phyloP scores from a whole-genome alignment of 2,888 invertebrate genomes.

The Poecilobothrus nobilitatus region DNA sequence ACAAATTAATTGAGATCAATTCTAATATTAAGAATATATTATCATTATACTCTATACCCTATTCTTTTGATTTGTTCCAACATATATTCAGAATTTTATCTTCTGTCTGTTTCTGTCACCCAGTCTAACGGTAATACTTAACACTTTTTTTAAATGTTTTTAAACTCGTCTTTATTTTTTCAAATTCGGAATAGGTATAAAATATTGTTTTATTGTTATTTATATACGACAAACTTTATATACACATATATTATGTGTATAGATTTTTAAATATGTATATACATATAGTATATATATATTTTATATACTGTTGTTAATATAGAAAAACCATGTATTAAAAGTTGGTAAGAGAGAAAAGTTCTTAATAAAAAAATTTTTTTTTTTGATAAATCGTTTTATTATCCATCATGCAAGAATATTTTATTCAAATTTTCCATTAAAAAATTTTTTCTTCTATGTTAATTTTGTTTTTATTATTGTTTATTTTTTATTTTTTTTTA shows the following conservation, averaged over 20 bases:
- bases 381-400: conserved; percentile 6
- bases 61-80: no score
- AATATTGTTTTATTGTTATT: background rate
- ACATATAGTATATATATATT: no score
- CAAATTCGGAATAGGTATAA: no score
- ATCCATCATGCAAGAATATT: conserved; percentile 4
- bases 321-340: background rate
- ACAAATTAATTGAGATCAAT: no score
- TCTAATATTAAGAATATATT: no score
- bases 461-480: background rate
- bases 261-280: no score
- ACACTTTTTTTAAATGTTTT: no score
- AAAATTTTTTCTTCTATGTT: background rate
- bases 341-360: background rate
- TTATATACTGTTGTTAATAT: background rate
- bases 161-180: no score
- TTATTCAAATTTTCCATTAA: conserved; percentile 3
- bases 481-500: background rate
- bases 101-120: no score
- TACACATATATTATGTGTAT: background rate
- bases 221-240: background rate
- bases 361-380: background rate
- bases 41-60: no score
- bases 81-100: no score
- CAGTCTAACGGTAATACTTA: no score